A percentile compares a stretch with the other conserved stretches of the same genome.
These are phyloP conservation scores for Porites divaricata DNA, from an alignment of 92 coral and sea anemone species.

Conservation along the genomic window DNA sequence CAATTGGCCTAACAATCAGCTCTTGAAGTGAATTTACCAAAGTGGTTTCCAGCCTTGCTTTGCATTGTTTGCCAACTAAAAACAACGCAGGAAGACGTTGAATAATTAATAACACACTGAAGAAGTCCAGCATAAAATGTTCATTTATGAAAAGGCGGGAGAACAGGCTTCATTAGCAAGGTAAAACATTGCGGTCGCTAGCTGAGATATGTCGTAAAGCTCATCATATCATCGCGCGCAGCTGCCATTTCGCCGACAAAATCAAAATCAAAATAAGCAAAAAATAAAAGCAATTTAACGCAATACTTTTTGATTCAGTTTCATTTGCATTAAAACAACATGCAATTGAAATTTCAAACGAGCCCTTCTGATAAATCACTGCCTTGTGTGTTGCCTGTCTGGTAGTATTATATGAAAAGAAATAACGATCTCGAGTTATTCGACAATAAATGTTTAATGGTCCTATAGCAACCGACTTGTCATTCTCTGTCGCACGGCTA, in stretches of 20 bases:
- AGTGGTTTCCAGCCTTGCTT: slow-evolving; percentile 18
- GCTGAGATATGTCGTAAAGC: slow-evolving; percentile 67
- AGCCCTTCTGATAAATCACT: not conserved
- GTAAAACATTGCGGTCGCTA: slow-evolving; percentile 61
- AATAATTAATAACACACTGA: slow-evolving; percentile 51
- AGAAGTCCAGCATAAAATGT: slow-evolving; percentile 55
- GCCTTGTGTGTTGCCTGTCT: not conserved
- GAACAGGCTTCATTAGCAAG: slow-evolving; percentile 62
- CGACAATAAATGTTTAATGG: not conserved
- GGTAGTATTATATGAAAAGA: not conserved
- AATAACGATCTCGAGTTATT: not conserved
- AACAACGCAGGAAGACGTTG: slow-evolving; percentile 34
- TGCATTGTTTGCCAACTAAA: slow-evolving; percentile 38
- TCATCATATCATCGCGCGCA: slow-evolving; percentile 1
- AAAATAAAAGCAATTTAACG: no score
- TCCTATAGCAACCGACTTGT: slow-evolving; percentile 10
- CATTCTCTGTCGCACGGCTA: slow-evolving; percentile 13
- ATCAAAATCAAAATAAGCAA: not conserved
- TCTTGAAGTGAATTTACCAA: slow-evolving; percentile 1
- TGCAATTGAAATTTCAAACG: not conserved
- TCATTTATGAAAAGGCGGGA: slow-evolving; percentile 70
- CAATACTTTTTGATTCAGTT: no score
- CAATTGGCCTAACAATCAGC: not conserved
- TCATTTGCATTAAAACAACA: no score
- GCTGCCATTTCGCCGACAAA: slow-evolving; percentile 17